Percentiles rank a stretch among this genome's conserved stretches.
phyloP scores from a whole-genome alignment of 1,140 invertebrate genomes.

The Drosophila pseudoananassae region DNA sequence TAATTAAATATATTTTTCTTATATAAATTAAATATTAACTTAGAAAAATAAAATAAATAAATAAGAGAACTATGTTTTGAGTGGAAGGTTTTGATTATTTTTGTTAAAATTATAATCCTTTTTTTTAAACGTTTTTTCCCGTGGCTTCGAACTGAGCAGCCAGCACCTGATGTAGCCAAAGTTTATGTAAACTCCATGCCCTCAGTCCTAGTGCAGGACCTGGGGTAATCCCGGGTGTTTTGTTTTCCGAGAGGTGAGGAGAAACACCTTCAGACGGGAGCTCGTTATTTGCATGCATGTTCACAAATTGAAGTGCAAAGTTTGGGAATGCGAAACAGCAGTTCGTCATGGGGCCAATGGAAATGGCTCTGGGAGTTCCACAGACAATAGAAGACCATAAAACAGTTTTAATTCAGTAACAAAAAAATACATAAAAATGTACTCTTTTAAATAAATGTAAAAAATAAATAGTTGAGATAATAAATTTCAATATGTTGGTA shows the following conservation, averaged over 20 bases:
- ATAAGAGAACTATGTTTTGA: not conserved
- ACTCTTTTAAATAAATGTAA: too few relatives aligned
- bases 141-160: not conserved
- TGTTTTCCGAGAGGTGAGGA: slow-evolving; percentile 9
- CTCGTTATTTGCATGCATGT: slow-evolving; percentile 70
- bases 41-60: not conserved
- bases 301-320: slow-evolving; percentile 75
- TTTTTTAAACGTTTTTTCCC: not conserved
- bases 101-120: not conserved
- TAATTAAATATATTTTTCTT: not conserved
- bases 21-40: not conserved
- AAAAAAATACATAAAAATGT: not conserved
- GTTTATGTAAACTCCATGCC: not conserved
- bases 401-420: not conserved
- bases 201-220: not conserved
- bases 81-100: not conserved
- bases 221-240: not conserved
- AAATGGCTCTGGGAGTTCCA: slow-evolving; percentile 10
- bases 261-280: slow-evolving; percentile 14
- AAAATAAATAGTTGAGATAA: not conserved
- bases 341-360: slow-evolving; percentile 15
- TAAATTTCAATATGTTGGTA: not conserved
- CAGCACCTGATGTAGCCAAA: slow-evolving; percentile 3
- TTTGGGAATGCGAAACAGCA: slow-evolving; percentile 58
- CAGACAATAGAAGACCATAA: slow-evolving; percentile 8